These are phyloP conservation scores for Neodiprion pinetum DNA, from an alignment of 1,140 invertebrate species.

Conservation along the genomic window DNA sequence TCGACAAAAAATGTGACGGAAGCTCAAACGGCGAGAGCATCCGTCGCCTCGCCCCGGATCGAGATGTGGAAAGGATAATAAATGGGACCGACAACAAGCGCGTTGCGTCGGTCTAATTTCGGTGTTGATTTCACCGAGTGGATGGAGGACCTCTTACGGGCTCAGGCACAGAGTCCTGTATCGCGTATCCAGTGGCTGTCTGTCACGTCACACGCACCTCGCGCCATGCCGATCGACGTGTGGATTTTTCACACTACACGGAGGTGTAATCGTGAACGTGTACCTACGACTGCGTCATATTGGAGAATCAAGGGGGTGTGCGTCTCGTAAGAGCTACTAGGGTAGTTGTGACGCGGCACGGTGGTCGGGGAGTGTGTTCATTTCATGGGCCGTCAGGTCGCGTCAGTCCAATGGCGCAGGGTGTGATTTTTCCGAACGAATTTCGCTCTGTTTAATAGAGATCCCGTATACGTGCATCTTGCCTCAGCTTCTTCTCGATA, in stretches of 20 bases:
- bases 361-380: conserved; percentile 47
- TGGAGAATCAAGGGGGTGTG: too few relatives aligned
- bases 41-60: too few relatives aligned
- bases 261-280: not conserved
- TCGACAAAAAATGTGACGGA: too few relatives aligned
- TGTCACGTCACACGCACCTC: not conserved
- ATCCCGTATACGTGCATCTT: conserved; percentile 26
- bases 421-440: conserved; percentile 53
- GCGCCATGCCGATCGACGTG: too few relatives aligned
- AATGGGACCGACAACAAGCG: too few relatives aligned
- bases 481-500: not conserved
- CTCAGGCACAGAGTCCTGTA: not conserved
- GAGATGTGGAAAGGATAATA: too few relatives aligned
- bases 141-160: too few relatives aligned
- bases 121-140: too few relatives aligned
- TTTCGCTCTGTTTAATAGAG: conserved; percentile 57
- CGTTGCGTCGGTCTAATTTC: too few relatives aligned
- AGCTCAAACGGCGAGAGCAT: too few relatives aligned
- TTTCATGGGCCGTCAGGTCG: conserved; percentile 59
- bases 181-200: not conserved
- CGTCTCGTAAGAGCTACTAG: too few relatives aligned
- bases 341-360: not conserved
- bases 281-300: not conserved
- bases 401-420: conserved; percentile 50
- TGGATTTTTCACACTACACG: too few relatives aligned